Evolutionary conservation across 1,140 invertebrate species (phyloP), one percentile per base, ranked within the genome.

Genomic region (Vanessa tameamea): DNA sequence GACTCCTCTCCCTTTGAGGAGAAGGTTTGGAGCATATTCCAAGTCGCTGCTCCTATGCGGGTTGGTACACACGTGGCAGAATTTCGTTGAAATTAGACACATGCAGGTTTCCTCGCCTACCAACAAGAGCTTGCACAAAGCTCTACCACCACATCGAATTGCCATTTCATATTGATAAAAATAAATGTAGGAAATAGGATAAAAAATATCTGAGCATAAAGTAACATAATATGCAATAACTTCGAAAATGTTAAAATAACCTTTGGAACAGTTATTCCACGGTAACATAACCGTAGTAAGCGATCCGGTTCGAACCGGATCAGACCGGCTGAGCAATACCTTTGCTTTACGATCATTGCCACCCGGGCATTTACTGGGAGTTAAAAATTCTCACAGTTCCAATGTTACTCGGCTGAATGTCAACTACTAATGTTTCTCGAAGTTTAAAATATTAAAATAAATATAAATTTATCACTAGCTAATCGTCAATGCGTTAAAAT

Each of bases 261-360:
- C 23, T n/a, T 37, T 8, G 23, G 31, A 61, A 43, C 70, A 15
- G 26, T 61, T 61, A 31, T 37, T 37, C n/a, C 16, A 31, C 47
- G 47, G 63, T 78, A 71, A 68, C 64, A 75, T 69, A 80, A 81
- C 64, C 71, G 72, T 55, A 69, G 75, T 72, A 51, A 78, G 72
- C 72, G 75, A 82, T 78, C 73, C 77, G 53, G 76, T 82, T 81
- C 78, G 78, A 84, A 78, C 78, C 76, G 79, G 79, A 80, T 83
- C 76, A 75, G 59, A 71, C 73, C 67, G 75, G 75, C 66, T 78
- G 75, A 73, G 77, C 79, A 81, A 78, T 81, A 81, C 79, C 78
- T 80, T 84, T 84, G 74, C 78, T 85, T 85, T 85, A 85, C 82
- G 83, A 83, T 84, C 82, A 79, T 82, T 84, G 81, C 82, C 68